Base-by-base conservation (phyloP, 2,113 vertebrate genomes). In the Microtus richardsoni region DNA sequence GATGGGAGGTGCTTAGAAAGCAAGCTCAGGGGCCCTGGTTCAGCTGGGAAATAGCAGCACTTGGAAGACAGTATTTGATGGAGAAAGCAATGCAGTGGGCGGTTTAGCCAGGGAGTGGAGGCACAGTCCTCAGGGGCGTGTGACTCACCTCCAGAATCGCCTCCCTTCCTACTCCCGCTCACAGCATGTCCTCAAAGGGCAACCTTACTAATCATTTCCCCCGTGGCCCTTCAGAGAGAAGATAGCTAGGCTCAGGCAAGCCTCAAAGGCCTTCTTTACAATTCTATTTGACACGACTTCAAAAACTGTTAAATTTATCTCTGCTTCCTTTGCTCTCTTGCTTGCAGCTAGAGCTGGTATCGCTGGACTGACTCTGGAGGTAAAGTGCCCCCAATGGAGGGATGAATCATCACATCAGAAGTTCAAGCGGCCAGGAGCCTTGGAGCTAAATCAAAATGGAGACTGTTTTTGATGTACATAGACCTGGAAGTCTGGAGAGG, bases 271-370 rank as follows among this genome's bases (percentile, higher is more conserved):
- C 71, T 54, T 28, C 91, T 85, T 36, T 82, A 90, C 73, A 90
- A 96, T 95, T 54, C 80, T 44, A 71, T 24, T 60, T 94, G 95
- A 92, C 94, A 52, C 1, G 58, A 39, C 89, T 97, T 96, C 86
- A 91, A 80, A 71, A 93, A 47, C 74, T 10, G 60, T 92, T 92
- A 92, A 17, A 75, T 85, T 87, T 64, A 96, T 93, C 71, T 83
- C 52, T 58, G 49, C 17, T 19, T 54, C 44, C 26, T 68, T 89
- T 66, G 44, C 60, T 79, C 80, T 58, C 88, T 91, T 39, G 75
- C n/a, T 60, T 52, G 22, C 52, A 21, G 77, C 52, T 9, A 21
- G 47, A 83, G 47, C 71, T 19, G 62, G 54, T 74, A 41, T 17
- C 7, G 70, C 85, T 1, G 22, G 44, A 26, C 71, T 62, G 64